Conservation (phyloP, 2,888 invertebrate species). For the Tenodera sinensis region DNA sequence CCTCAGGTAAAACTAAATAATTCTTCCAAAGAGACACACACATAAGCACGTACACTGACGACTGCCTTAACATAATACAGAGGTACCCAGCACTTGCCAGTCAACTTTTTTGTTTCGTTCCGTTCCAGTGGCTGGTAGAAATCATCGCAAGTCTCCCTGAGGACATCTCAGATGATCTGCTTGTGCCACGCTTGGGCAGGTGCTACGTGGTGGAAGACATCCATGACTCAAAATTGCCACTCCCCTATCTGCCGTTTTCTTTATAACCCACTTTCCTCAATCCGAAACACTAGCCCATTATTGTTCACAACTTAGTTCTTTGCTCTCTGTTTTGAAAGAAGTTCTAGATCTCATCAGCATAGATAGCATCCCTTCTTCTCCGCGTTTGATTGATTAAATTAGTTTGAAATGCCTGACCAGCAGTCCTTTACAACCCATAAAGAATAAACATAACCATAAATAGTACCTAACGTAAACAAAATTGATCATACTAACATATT, state of each 20-base stretch:
- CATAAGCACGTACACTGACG: not conserved
- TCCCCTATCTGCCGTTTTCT: not conserved
- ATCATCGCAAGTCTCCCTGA: not conserved
- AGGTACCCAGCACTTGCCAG: not conserved
- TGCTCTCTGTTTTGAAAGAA: too few species aligned
- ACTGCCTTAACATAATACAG: not conserved
- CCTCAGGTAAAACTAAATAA: not conserved
- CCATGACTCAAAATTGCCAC: not conserved
- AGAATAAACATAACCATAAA: too few species aligned
- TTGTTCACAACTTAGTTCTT: too few species aligned
- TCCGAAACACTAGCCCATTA: too few species aligned
- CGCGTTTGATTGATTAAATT: too few species aligned
- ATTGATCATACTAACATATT: too few species aligned
- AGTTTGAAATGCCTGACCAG: too few species aligned
- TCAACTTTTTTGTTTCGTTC: not conserved
- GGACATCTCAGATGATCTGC: not conserved
- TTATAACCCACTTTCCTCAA: not conserved
- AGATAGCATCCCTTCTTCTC: too few species aligned
- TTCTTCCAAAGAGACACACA: not conserved
- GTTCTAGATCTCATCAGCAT: too few species aligned
- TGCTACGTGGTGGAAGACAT: not conserved
- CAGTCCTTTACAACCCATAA: too few species aligned
- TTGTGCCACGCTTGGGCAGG: not conserved
- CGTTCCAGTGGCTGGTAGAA: not conserved
- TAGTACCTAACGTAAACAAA: too few species aligned